Evolutionary conservation across 35 echinoderm and acorn worm species (phyloP).

Genomic region (Strongylocentrotus purpuratus): DNA sequence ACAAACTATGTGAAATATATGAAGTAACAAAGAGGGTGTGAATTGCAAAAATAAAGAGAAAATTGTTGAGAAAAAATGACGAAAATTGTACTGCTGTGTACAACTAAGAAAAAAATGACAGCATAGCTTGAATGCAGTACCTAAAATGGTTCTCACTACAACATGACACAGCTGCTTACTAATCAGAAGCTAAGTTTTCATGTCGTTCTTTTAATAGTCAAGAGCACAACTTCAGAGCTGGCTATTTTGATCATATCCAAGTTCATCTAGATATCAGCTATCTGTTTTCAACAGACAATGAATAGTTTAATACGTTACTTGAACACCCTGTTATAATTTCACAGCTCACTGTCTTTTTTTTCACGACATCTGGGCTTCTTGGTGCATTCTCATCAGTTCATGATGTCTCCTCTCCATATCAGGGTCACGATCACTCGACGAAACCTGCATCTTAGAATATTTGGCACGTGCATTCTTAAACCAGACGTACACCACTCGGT

Average conservation of each 20-base stretch:
- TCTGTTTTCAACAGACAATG: not conserved
- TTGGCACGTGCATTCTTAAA: slow-evolving; percentile 98
- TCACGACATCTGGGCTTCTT: slow-evolving; percentile 37
- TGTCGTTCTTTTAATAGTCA: not conserved
- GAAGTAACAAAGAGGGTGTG: not conserved
- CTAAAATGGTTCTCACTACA: not conserved
- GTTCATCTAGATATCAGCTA: not conserved
- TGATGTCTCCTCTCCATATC: not conserved
- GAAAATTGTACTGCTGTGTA: not conserved
- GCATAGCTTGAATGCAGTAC: not conserved
- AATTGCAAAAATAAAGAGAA: not conserved
- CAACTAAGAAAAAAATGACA: not conserved
- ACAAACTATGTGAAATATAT: not conserved
- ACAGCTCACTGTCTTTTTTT: not conserved
- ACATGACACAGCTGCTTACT: not conserved
- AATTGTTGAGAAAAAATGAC: not conserved
- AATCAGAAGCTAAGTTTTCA: not conserved
- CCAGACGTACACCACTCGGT: slow-evolving; percentile 92
- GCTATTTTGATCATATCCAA: not conserved
- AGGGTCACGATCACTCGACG: not conserved
- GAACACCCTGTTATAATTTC: not conserved
- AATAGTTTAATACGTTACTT: not conserved
- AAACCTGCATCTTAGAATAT: slow-evolving; percentile 55
- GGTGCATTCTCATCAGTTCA: slow-evolving; percentile 35
- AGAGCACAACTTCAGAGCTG: not conserved